These are phyloP conservation scores for Corella eumyota DNA, from an alignment of 23 tunicate species.

Conservation along the genomic window DNA sequence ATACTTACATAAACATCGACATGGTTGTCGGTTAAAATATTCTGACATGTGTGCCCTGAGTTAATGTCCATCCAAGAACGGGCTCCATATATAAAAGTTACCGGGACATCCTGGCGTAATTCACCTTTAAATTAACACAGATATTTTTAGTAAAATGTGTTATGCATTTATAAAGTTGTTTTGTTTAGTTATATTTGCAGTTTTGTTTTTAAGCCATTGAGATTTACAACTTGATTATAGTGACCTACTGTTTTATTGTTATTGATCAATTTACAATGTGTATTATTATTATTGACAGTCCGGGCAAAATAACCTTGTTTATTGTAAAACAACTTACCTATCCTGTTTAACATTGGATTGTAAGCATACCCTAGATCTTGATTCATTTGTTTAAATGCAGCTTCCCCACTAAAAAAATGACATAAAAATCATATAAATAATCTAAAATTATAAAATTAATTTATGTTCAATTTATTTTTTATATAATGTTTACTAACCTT, in stretches of 20 bases:
- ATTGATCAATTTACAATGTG: no score
- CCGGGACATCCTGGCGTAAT: constrained; percentile 43
- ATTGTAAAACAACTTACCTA: no score
- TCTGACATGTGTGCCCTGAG: constrained; percentile 63
- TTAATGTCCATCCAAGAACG: constrained; percentile 88
- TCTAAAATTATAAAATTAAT: background rate
- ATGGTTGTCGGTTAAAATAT: constrained; percentile 50
- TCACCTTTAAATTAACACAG: constrained; percentile 23
- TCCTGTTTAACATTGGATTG: constrained; percentile 71
- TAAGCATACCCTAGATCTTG: constrained; percentile 56
- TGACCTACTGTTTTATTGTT: no score
- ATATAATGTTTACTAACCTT: constrained; percentile 21
- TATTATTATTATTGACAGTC: no score
- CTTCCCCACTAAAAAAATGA: constrained; percentile 64
- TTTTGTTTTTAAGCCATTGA: no score
- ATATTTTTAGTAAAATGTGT: no score
- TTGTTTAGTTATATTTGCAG: no score
- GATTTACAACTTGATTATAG: no score
- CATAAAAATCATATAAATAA: background rate
- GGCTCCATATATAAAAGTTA: constrained; percentile 80
- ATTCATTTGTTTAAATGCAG: constrained; percentile 58
- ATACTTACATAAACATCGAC: constrained; percentile 84
- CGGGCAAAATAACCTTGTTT: no score
- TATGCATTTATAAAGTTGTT: no score
- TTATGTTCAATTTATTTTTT: background rate